phyloP scores from a whole-genome alignment of 2,797 vertebrate genomes.

The Novumbra hubbsi region DNA sequence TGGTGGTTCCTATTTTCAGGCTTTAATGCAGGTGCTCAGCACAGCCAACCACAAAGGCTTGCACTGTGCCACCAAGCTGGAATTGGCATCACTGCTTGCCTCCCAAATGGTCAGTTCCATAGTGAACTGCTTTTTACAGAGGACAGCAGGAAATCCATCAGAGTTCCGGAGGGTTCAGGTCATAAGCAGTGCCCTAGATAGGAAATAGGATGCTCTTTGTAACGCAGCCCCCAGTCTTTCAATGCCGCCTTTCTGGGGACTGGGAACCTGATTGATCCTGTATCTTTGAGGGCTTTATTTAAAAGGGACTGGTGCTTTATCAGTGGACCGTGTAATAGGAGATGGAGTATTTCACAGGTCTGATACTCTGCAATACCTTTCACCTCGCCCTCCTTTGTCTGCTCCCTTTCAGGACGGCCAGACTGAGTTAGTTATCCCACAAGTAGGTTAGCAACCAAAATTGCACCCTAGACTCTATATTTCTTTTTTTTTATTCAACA shows the following conservation, averaged over 20 bases:
- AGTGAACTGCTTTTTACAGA: background rate
- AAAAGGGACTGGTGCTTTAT: background rate
- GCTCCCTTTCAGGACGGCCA: background rate
- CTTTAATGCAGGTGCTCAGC: background rate
- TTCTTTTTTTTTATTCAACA: no score
- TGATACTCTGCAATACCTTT: background rate
- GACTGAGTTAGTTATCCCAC: background rate
- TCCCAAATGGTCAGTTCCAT: background rate
- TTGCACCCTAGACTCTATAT: background rate
- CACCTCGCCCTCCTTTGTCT: background rate
- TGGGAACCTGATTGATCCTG: background rate
- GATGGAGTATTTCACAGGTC: background rate
- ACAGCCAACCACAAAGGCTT: background rate
- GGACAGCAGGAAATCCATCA: no score
- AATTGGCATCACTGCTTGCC: background rate
- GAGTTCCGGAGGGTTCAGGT: background rate
- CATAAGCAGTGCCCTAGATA: background rate
- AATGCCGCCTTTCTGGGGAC: background rate
- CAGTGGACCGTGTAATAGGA: background rate
- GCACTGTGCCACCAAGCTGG: background rate
- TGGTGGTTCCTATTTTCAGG: no score
- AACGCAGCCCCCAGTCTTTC: background rate
- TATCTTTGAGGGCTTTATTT: constrained; percentile 3
- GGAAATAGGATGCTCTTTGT: background rate
- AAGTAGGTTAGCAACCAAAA: background rate